These are phyloP conservation scores for Girardia tigrina DNA, from an alignment of 2,888 invertebrate genomes.

Conservation along the genomic window DNA sequence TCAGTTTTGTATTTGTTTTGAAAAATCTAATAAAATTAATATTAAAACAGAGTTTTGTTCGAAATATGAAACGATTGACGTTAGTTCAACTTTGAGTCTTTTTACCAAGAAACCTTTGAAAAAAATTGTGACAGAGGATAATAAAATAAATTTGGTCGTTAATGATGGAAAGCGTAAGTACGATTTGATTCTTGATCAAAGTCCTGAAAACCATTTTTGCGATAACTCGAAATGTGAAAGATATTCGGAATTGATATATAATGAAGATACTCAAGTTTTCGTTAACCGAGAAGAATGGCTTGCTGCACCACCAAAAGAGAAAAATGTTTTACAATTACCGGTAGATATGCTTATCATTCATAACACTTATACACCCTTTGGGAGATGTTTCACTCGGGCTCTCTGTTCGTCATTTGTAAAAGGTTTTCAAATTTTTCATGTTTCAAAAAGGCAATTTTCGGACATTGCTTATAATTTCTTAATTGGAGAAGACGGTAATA, in stretches of 20 bases:
- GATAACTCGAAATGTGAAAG: neutral
- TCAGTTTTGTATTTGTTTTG: neutral
- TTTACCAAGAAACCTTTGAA: neutral
- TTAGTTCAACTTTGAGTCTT: neutral
- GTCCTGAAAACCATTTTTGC: neutral
- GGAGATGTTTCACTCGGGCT: neutral
- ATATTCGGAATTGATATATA: neutral
- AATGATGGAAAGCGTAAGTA: neutral
- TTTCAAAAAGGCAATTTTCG: neutral
- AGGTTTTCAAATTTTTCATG: neutral
- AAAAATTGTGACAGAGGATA: no score
- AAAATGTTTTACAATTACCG: neutral
- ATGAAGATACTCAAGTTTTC: neutral
- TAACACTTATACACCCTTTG: neutral
- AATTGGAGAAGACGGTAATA: neutral
- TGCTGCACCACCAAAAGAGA: neutral
- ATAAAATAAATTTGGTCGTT: neutral
- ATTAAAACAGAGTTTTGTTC: neutral
- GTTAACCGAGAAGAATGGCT: neutral
- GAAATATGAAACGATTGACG: neutral
- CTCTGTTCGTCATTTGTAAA: neutral
- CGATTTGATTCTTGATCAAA: neutral
- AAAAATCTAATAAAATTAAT: neutral
- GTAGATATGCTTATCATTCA: neutral
- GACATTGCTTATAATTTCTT: constrained; percentile 15